Evolutionary conservation across 2,888 invertebrate genomes (phyloP), one percentile per base, ranked within the genome.

Genomic region (Acronicta psi): DNA sequence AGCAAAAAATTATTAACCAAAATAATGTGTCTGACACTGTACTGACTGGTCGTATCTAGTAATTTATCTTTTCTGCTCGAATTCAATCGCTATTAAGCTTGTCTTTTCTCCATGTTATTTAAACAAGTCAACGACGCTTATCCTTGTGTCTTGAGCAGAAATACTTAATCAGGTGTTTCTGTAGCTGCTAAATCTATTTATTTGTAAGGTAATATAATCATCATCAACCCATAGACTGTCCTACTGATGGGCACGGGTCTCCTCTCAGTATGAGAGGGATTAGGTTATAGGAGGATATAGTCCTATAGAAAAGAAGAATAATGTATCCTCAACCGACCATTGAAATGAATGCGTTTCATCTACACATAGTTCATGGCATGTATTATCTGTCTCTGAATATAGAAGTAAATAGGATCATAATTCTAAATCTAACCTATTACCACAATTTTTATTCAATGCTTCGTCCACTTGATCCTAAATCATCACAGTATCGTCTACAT

Each of bases 21-120:
- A 57, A 38, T 53, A 45, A 69, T 51, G 4, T 18, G 11, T 25
- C 40, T 42, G 45, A 38, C 41, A 37, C 49, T 53, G 23, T 51
- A 36, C 36, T 14, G 11, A 11, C 23, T 29, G 53, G 25, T 52
- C 3, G 7, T 64, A 58, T 43, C 38, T 65, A 40, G 17, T 51
- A 53, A 70, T 54, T 65, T 59, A 67, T 70, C 46, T 41, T 5
- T 51, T 47, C 65, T 53, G 38, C n/a, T 44, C 43, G 50, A 46
- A 56, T 69, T 37, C 14, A 49, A 49, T 34, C 44, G 38, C 23
- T 38, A 23, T 62, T 43, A 17, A 58, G 45, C 46, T 53, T 50
- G 18, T 58, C 41, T 53, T 53, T 64, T 57, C 49, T 42, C 14
- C 31, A 20, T 42, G 42, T 38, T 47, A 52, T 64, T 57, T 38